phyloP scores from a whole-genome alignment of 37 sponge, comb jelly and placozoan genomes.

The Mnemiopsis leidyi region DNA sequence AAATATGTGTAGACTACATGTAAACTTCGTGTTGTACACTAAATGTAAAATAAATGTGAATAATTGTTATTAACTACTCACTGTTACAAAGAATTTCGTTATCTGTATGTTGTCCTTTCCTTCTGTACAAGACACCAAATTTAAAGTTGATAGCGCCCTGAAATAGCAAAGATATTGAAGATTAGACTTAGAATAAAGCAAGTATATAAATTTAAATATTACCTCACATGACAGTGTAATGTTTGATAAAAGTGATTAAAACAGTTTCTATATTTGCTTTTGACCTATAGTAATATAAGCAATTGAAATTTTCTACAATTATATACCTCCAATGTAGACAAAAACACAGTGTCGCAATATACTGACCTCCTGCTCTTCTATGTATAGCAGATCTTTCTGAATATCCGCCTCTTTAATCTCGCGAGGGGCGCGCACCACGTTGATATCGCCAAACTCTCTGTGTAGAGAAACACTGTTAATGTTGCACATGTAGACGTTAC shows the following conservation, averaged over 20 bases:
- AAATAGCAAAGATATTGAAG: no score
- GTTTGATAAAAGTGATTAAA: no score
- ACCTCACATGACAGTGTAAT: no score
- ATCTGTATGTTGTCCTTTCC: constrained; percentile 77
- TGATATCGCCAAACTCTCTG: constrained; percentile 21
- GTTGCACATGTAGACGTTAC: no score
- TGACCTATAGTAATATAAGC: no score
- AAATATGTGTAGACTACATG: neutral
- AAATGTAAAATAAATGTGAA: neutral
- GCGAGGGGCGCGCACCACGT: neutral
- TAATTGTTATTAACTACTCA: constrained; percentile 60
- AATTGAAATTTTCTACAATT: no score
- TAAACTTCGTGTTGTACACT: neutral
- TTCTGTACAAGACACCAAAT: constrained; percentile 90
- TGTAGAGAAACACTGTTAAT: no score
- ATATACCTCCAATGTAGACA: no score
- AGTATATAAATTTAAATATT: no score
- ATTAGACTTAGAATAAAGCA: no score
- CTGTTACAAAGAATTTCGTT: constrained; percentile 85
- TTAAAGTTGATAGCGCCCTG: constrained; percentile 90
- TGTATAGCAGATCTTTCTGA: neutral
- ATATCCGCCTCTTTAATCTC: constrained; percentile 4
- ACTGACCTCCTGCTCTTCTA: constrained; percentile 32
- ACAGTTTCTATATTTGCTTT: no score
- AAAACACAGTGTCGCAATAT: no score